Percentiles rank a stretch among this genome's conserved stretches.
phyloP scores from a whole-genome alignment of 2,113 vertebrate species.

The Taurulus bubalis region DNA sequence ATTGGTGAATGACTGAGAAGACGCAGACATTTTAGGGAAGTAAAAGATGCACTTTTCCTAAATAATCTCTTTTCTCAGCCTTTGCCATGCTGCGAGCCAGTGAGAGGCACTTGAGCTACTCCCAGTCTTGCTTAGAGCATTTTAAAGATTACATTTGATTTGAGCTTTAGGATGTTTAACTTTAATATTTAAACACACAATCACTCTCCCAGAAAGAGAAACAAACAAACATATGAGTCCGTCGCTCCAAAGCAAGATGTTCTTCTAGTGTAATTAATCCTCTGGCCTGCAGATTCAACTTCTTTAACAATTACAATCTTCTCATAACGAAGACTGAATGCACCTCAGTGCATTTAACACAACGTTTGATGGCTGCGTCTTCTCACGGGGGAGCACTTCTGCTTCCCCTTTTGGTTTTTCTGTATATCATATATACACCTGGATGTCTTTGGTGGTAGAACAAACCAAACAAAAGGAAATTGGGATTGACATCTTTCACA shows the following conservation, averaged over 20 bases:
- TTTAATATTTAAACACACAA: background rate
- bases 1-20: background rate
- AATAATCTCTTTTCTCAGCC: background rate
- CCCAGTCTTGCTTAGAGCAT: background rate
- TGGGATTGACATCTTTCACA: background rate
- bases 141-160: background rate
- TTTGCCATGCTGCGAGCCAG: background rate
- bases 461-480: background rate
- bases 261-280: background rate
- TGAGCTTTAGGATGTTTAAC: background rate
- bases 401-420: background rate
- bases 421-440: too few species aligned
- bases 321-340: background rate
- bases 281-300: background rate
- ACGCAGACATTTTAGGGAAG: background rate
- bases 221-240: background rate
- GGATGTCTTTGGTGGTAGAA: background rate
- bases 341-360: background rate
- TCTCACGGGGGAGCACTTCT: background rate
- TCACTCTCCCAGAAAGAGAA: background rate
- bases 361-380: background rate
- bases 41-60: background rate
- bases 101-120: background rate
- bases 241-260: background rate
- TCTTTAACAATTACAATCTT: background rate